Conservation (phyloP, 2,888 invertebrate species). For the Norana najaformis region DNA sequence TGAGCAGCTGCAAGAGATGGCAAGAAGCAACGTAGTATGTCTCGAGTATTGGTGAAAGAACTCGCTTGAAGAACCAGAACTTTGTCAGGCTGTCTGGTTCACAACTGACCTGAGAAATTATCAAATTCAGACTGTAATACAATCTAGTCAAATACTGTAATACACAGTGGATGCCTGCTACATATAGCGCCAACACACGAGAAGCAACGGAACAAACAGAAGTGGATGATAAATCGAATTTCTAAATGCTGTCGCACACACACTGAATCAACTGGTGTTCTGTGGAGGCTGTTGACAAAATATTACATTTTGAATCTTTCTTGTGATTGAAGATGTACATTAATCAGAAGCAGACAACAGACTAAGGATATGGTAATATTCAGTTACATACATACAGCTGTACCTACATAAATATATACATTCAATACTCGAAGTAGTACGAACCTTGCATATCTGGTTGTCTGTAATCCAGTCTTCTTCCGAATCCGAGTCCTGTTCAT, state of each 20-base stretch:
- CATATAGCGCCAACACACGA: no score
- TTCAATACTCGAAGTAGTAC: no score
- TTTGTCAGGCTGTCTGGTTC: not conserved
- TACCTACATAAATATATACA: no score
- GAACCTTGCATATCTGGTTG: conserved; percentile 13
- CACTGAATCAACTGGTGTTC: not conserved
- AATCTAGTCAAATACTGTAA: not conserved
- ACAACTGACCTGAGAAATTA: conserved; percentile 14
- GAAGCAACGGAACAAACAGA: no score
- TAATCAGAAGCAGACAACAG: not conserved
- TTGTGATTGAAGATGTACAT: not conserved
- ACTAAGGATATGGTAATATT: no score
- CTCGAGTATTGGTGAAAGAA: conserved; percentile 41
- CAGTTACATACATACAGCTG: no score
- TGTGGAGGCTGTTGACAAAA: not conserved
- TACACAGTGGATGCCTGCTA: not conserved
- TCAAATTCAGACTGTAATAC: not conserved
- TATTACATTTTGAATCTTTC: not conserved
- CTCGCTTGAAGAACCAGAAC: conserved; percentile 27
- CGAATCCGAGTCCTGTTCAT: not conserved
- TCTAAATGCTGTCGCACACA: not conserved
- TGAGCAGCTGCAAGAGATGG: conserved; percentile 35
- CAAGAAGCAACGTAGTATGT: conserved; percentile 41
- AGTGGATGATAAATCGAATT: not conserved
- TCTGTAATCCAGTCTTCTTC: conserved; percentile 9